phyloP scores from a whole-genome alignment of 2,888 invertebrate genomes.

The Meiosimyza platycephala region DNA sequence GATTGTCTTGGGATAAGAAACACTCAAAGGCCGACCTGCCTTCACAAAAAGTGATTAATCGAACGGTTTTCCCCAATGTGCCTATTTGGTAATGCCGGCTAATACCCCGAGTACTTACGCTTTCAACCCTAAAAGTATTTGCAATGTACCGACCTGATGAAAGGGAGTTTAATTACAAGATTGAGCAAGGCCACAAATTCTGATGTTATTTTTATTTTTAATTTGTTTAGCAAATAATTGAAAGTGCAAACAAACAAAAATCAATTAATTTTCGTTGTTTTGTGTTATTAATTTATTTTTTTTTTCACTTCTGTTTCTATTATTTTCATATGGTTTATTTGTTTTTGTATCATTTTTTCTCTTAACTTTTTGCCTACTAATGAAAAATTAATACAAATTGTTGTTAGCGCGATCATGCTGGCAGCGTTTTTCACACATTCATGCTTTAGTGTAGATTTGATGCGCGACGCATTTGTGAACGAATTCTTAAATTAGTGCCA shows the following conservation, averaged over 20 bases:
- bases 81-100: not conserved
- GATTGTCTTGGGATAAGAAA: too few species aligned
- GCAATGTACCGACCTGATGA: too few species aligned
- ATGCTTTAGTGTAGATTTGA: not conserved
- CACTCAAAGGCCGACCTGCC: too few species aligned
- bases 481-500: slow-evolving; percentile 9
- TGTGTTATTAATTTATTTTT: slow-evolving; percentile 9
- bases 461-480: not conserved
- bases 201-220: not conserved
- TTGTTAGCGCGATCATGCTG: slow-evolving; percentile 5
- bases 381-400: slow-evolving; percentile 7
- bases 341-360: too few species aligned
- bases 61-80: too few species aligned
- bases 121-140: not conserved
- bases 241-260: slow-evolving; percentile 23
- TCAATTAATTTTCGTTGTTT: slow-evolving; percentile 23
- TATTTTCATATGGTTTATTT: too few species aligned
- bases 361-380: not conserved
- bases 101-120: not conserved
- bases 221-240: slow-evolving; percentile 1
- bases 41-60: too few species aligned
- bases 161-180: too few species aligned
- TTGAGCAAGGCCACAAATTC: too few species aligned
- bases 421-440: slow-evolving; percentile 13
- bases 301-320: not conserved